Evolutionary conservation across 2,113 vertebrate genomes (phyloP), one percentile per base, ranked within the genome.

Genomic region (Suncus etruscus): DNA sequence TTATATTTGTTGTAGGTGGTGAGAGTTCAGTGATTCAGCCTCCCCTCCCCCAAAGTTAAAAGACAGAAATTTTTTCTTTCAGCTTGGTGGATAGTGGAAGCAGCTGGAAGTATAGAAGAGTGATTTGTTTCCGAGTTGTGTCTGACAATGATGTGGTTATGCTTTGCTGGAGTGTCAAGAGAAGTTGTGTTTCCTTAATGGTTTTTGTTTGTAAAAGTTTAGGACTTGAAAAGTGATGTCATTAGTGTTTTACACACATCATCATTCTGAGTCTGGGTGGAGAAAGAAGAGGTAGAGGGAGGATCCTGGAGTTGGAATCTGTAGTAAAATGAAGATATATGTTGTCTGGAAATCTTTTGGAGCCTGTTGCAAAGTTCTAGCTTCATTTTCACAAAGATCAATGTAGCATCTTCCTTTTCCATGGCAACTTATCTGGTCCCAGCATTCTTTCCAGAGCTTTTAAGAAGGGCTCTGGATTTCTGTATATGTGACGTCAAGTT

Each of bases 1-100:
- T 91, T 92, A 82, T 87, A 31, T 90, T 95, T 83, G 32, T 82
- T 32, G 27, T 63, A 54, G 73, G 61, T 11, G 48, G 18, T 83
- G 74, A 92, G 70, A 79, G 45, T 88, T 91, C 88, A 91, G 45
- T 94, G 83, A 95, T 83, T 95, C 86, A 93, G 39, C 39, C 39
- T 39, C 5, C 39, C 39, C 39, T 39, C 39, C 39, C 39, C 39
- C 39, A 39, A 39, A 39, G 68, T 73, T 94, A 88, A 88, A 83
- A 54, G 86, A 8, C 63, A 47, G 29, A 75, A 84, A 66, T 58
- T 22, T 63, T 86, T 9, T 78, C 79, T 93, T 88, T 86, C 61
- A 68, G 47, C 47, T 79, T n/a, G 31, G 25, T 25, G 72, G 79
- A 25, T 51, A 74, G 87, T 65, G n/a, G 78, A 65, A 82, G 65